These are phyloP conservation scores for Urophycis tenuis DNA, from an alignment of 2,797 vertebrate species.

Conservation along the genomic window DNA sequence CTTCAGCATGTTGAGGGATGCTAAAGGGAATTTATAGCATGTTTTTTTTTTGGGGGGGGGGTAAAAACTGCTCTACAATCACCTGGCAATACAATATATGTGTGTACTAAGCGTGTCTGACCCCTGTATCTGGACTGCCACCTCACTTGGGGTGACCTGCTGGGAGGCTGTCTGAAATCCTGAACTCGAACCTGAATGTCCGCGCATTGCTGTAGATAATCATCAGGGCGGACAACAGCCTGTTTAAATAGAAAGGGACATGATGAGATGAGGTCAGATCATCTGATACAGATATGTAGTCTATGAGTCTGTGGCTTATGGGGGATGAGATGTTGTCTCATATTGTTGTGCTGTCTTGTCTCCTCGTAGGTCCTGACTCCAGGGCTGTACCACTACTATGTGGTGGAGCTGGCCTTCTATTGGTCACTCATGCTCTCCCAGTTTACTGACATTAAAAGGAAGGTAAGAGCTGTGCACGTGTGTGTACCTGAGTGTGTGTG, in stretches of 20 bases:
- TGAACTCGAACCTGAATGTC: neutral
- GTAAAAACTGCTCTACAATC: neutral
- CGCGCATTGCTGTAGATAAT: neutral
- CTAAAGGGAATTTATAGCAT: too few species aligned
- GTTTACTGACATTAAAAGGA: conserved; percentile 95
- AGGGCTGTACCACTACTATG: conserved; percentile 88
- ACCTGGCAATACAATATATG: neutral
- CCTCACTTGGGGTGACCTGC: too few species aligned
- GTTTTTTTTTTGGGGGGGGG: too few species aligned
- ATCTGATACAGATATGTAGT: neutral
- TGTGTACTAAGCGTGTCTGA: neutral
- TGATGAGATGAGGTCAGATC: neutral
- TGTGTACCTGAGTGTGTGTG: neutral
- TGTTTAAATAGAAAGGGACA: too few species aligned
- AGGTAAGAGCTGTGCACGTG: conserved; percentile 73
- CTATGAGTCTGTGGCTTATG: neutral
- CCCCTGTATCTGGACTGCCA: neutral
- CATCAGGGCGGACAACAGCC: neutral
- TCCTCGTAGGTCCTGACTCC: conserved; percentile 75
- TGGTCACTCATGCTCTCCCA: conserved; percentile 98
- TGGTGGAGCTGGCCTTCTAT: conserved; percentile 89
- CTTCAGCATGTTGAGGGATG: neutral
- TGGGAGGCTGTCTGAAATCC: neutral
- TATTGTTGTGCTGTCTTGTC: neutral
- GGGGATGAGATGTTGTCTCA: too few species aligned